Evolutionary conservation across 2,113 vertebrate species (phyloP), one percentile per base, ranked within the genome.

Genomic region (Crotalus horridus): DNA sequence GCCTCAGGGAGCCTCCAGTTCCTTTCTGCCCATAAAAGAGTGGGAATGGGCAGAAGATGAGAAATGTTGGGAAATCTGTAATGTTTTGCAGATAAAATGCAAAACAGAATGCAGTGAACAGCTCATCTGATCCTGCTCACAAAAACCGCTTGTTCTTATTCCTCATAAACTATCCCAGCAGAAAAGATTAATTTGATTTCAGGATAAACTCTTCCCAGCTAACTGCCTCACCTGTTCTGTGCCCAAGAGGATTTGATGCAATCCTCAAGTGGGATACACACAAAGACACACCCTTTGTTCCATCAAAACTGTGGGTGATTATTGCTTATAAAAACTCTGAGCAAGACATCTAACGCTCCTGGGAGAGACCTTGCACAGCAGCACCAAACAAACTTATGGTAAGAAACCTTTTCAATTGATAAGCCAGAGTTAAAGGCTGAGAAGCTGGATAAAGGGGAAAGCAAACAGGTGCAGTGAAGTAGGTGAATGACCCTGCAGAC

Each of bases 41-140:
- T 55, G 0, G 1, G 89, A 61, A 53, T 74, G 64, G 93, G 89
- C 59, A 95, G 88, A 20, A n/a, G 17, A 90, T 43, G 15, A 33
- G 1, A 54, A 55, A 93, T 89, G 81, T 81, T 89, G 95, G 93
- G 15, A 95, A 95, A 89, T 90, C 94, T 94, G 94, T 89, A 96
- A 90, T 51, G 48, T 91, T 88, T 58, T 88, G 93, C 53, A 0
- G 0, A 91, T 12, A 3, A 95, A 96, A 92, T 85, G 46, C 53
- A 61, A 90, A 89, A 88, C 56, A 85, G 53, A 59, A 89, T 26
- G 93, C 85, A 64, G 87, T 0, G 20, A 2, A 0, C 90, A 64
- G 15, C 87, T 64, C 91, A 93, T 93, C 46, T 54, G 54, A 95
- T 58, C 81, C 2, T 0, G 53, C 93, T 92, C 61, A 89, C 0